These are phyloP conservation scores for Tylochromis polylepis DNA, from an alignment of 2,113 vertebrate species.

Conservation along the genomic window DNA sequence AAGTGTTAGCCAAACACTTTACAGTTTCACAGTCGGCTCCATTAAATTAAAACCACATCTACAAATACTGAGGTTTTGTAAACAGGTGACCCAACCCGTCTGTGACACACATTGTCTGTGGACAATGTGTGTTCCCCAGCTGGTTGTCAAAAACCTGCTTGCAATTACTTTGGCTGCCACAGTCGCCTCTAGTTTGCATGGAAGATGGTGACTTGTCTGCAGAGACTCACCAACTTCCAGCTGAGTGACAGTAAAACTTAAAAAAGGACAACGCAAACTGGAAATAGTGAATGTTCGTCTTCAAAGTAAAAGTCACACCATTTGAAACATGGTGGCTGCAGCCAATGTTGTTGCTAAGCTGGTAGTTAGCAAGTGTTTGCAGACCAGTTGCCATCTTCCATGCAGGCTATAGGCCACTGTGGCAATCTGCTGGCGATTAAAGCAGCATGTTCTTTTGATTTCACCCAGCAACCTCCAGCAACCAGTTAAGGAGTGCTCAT, in stretches of 20 bases:
- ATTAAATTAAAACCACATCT: neutral
- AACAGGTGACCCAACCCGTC: neutral
- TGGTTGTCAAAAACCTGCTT: neutral
- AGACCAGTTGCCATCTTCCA: neutral
- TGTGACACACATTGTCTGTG: neutral
- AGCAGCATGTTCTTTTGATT: no score
- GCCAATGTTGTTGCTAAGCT: neutral
- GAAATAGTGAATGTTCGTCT: neutral
- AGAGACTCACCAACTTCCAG: neutral
- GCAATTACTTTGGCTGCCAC: neutral
- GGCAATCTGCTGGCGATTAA: no score
- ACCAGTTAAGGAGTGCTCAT: neutral
- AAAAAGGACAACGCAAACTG: neutral
- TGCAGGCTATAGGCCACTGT: neutral
- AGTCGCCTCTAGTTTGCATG: neutral
- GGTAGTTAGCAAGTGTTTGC: neutral
- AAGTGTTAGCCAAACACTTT: neutral
- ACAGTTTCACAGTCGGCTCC: neutral
- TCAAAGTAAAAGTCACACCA: neutral
- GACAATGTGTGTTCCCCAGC: neutral
- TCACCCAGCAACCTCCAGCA: neutral
- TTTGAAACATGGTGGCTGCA: neutral
- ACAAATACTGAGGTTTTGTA: neutral
- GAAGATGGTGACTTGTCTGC: neutral
- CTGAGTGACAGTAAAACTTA: neutral